A percentile compares a stretch with the other conserved stretches of the same genome.
These are phyloP conservation scores for Drosophila pruinosa DNA, from an alignment of 1,140 invertebrate species.

Conservation along the genomic window DNA sequence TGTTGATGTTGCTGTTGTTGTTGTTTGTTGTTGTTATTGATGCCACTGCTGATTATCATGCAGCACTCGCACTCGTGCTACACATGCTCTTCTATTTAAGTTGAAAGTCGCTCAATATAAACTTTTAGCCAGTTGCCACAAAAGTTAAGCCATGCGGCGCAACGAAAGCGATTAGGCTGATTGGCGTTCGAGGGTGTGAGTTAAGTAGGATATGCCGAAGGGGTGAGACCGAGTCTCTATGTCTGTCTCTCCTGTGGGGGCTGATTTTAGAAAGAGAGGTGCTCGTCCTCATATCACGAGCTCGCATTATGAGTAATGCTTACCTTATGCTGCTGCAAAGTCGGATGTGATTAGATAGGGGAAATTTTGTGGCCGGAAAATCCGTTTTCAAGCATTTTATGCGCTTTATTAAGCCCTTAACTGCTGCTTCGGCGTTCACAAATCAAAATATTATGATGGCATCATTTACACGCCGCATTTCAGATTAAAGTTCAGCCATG, in stretches of 20 bases:
- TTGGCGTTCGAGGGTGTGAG: conserved; percentile 36
- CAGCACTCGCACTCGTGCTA: conserved; percentile 36
- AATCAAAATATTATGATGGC: conserved; percentile 81
- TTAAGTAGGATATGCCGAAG: not conserved
- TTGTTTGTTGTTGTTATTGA: not conserved
- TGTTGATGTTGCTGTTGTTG: conserved; percentile 2
- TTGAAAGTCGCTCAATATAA: conserved; percentile 48
- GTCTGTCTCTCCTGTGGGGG: not conserved
- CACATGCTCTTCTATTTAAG: conserved; percentile 42
- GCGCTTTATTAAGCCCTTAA: conserved; percentile 76
- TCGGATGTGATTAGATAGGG: conserved; percentile 60
- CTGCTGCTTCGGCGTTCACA: conserved; percentile 44
- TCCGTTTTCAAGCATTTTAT: conserved; percentile 48
- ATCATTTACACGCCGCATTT: conserved; percentile 80
- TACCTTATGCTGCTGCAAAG: conserved; percentile 79
- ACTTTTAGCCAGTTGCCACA: conserved; percentile 42
- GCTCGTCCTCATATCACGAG: conserved; percentile 52
- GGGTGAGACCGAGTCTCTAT: conserved; percentile 25
- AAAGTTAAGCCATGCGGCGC: conserved; percentile 76
- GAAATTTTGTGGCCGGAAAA: conserved; percentile 17
- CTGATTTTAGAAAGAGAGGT: not conserved
- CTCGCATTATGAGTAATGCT: conserved; percentile 79
- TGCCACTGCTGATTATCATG: conserved; percentile 58
- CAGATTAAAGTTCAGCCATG: conserved; percentile 69
- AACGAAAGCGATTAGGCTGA: conserved; percentile 77